Conservation (phyloP, 2,113 vertebrate species). For the Toxostoma redivivum region DNA sequence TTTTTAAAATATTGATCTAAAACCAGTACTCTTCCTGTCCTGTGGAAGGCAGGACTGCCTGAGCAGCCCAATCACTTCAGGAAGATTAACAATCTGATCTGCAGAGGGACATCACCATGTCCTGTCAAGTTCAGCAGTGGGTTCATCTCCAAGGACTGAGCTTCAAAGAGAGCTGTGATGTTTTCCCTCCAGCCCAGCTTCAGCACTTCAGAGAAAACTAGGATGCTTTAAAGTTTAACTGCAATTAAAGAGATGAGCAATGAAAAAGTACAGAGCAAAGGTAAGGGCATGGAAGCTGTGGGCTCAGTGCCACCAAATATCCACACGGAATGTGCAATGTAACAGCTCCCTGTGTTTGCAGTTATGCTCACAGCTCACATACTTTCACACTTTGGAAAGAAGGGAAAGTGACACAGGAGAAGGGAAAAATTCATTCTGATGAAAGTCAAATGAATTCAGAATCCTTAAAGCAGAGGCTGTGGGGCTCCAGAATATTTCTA, state of each 20-base stretch:
- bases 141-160: neutral
- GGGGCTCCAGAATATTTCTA: neutral
- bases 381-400: neutral
- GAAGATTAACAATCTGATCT: neutral
- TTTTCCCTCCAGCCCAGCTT: conserved; percentile 13
- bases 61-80: neutral
- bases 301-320: neutral
- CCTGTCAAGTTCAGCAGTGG: conserved; percentile 13
- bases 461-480: neutral
- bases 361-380: neutral
- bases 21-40: neutral
- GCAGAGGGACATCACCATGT: neutral
- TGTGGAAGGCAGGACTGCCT: neutral
- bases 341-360: neutral
- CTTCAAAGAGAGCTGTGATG: conserved; percentile 35
- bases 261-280: conserved; percentile 5
- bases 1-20: neutral
- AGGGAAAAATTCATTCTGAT: neutral
- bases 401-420: neutral
- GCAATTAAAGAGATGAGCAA: conserved; percentile 27
- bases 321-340: neutral
- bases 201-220: conserved; percentile 15
- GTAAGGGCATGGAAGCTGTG: neutral
- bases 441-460: neutral
- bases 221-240: conserved; percentile 33